These are phyloP conservation scores for Megathymus violae DNA, from an alignment of 1,140 invertebrate species.

Conservation along the genomic window DNA sequence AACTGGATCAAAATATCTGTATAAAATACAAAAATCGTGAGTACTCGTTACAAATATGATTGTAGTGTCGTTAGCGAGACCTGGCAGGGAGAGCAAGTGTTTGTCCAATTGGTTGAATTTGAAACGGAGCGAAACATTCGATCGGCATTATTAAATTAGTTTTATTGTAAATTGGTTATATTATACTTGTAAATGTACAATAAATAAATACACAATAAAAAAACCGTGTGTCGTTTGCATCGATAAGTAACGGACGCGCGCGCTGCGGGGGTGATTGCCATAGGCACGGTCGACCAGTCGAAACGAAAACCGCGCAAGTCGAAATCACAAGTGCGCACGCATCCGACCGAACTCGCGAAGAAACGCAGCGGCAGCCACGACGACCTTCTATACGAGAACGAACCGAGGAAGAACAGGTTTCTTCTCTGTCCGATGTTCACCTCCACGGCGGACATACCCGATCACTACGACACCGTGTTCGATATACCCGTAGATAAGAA, in stretches of 20 bases:
- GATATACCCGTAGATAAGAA: slow-evolving; percentile 44
- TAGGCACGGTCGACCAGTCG: slow-evolving; percentile 45
- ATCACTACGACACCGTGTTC: slow-evolving; percentile 70
- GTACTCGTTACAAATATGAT: no score
- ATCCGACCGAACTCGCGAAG: slow-evolving; percentile 44
- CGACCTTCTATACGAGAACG: slow-evolving; percentile 63
- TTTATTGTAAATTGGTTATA: no score
- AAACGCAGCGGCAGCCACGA: slow-evolving; percentile 69
- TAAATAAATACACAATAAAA: slow-evolving; percentile 18
- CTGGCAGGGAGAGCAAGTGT: no score
- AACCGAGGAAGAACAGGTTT: slow-evolving; percentile 52
- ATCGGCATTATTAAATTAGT: neutral
- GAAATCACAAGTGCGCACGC: slow-evolving; percentile 58
- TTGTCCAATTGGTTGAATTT: no score
- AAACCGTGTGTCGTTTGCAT: slow-evolving; percentile 21
- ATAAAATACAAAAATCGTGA: no score
- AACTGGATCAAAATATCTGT: no score
- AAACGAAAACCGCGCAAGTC: slow-evolving; percentile 61
- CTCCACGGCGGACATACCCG: slow-evolving; percentile 48
- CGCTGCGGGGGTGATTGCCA: slow-evolving; percentile 34
- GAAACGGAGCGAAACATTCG: no score
- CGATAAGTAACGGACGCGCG: slow-evolving; percentile 23
- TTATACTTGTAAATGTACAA: neutral
- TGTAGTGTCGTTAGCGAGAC: no score
- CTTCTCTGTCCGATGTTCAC: slow-evolving; percentile 62